Evolutionary conservation across 2,797 vertebrate genomes (phyloP).

Genomic region (Xyrichtys novacula): DNA sequence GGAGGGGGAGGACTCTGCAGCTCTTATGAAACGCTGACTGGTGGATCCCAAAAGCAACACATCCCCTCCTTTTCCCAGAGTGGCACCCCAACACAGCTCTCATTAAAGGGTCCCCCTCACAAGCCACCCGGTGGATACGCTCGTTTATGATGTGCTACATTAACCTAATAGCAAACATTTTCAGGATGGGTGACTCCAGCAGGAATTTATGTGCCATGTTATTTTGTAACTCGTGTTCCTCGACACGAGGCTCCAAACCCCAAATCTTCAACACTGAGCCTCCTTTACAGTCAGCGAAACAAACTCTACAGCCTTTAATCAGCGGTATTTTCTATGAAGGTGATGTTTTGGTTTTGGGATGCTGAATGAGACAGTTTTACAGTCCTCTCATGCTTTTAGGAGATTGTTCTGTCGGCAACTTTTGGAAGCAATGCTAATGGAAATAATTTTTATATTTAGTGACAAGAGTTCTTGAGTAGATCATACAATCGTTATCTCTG

Average conservation of each 20-base stretch:
- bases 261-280: background rate
- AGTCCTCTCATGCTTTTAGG: slow-evolving; percentile 27
- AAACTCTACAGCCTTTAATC: slow-evolving; percentile 53
- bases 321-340: background rate
- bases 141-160: slow-evolving; percentile 24
- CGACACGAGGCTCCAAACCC: background rate
- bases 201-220: slow-evolving; percentile 30
- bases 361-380: background rate
- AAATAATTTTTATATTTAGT: background rate
- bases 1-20: slow-evolving; percentile 43
- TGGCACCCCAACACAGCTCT: background rate
- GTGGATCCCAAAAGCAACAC: slow-evolving; percentile 56
- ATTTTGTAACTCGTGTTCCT: slow-evolving; percentile 16
- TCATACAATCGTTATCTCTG: background rate
- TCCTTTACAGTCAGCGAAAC: slow-evolving; percentile 11
- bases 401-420: slow-evolving; percentile 25
- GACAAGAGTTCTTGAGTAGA: background rate
- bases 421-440: slow-evolving; percentile 41
- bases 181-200: slow-evolving; percentile 20
- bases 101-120: slow-evolving; percentile 11
- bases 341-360: slow-evolving; percentile 51
- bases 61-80: slow-evolving; percentile 27
- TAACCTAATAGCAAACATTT: slow-evolving; percentile 16
- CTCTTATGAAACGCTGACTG: slow-evolving; percentile 38
- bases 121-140: slow-evolving; percentile 38